phyloP scores from a whole-genome alignment of 37 sponge, comb jelly and placozoan genomes.

The Sycon ciliatum region DNA sequence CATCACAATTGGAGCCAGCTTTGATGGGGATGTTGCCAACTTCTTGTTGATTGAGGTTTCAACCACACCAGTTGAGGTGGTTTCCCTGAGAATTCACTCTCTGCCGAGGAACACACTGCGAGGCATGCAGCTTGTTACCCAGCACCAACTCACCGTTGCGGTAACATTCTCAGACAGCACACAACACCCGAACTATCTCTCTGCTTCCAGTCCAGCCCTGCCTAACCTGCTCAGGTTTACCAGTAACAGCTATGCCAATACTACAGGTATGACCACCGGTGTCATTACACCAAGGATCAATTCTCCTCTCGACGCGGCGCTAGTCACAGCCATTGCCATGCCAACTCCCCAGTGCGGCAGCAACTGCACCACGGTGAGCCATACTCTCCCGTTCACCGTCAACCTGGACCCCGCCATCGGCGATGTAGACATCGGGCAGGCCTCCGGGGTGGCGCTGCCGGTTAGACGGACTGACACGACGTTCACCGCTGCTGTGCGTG shows the following conservation, averaged over 20 bases:
- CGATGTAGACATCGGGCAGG: constrained; percentile 1
- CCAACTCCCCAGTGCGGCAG: too few species aligned
- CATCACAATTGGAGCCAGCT: not conserved
- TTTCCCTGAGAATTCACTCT: not conserved
- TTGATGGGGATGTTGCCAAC: not conserved
- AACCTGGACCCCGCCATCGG: not conserved
- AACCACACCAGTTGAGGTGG: not conserved
- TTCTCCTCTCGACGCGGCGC: too few species aligned
- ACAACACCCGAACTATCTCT: not conserved
- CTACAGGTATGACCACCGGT: too few species aligned
- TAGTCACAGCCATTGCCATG: too few species aligned
- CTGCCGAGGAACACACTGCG: not conserved
- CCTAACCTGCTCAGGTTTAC: not conserved
- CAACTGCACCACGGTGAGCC: not conserved
- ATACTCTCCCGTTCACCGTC: not conserved
- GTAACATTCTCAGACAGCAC: not conserved
- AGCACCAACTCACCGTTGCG: not conserved
- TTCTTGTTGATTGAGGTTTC: not conserved
- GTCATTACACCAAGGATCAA: too few species aligned
- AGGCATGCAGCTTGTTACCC: not conserved
- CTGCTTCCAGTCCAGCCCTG: not conserved
- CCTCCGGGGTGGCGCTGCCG: not conserved
- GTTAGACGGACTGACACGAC: not conserved
- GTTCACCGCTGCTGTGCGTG: constrained; percentile 35
- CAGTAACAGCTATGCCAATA: too few species aligned